Percentiles rank a stretch among this genome's conserved stretches.
Conservation (phyloP, 2,113 vertebrate genomes). For the Scalopus aquaticus region DNA sequence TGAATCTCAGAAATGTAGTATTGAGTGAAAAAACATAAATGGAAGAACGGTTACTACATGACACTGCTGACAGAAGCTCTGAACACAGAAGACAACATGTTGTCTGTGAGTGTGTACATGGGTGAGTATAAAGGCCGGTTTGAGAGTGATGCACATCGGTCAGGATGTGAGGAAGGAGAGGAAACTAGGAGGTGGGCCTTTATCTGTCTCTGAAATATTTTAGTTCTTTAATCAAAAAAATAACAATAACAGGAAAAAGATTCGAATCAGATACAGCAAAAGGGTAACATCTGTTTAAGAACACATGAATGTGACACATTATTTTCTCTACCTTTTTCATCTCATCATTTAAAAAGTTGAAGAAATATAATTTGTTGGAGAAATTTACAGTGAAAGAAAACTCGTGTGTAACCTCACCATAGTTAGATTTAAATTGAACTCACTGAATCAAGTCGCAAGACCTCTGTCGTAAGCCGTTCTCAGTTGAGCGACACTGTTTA, state of each 20-base stretch:
- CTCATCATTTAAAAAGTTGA: constrained; percentile 14
- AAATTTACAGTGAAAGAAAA: constrained; percentile 30
- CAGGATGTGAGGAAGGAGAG: neutral
- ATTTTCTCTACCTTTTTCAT: constrained; percentile 22
- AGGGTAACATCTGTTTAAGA: constrained; percentile 54
- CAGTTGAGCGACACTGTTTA: neutral
- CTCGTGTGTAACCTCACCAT: neutral
- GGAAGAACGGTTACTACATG: neutral
- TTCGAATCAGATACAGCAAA: constrained; percentile 5
- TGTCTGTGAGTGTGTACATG: neutral
- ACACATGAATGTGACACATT: constrained; percentile 10
- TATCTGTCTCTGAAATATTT: neutral
- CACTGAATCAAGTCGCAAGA: constrained; percentile 13
- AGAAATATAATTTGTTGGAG: neutral
- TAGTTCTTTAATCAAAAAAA: neutral
- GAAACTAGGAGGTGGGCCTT: neutral
- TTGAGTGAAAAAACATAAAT: neutral
- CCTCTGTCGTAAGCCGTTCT: neutral
- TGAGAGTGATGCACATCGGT: neutral
- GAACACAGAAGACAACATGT: neutral
- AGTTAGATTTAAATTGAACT: constrained; percentile 8
- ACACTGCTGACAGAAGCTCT: neutral
- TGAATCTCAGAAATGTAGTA: constrained; percentile 5
- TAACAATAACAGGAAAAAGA: neutral
- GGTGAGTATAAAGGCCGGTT: neutral